Conservation (phyloP, 2,113 vertebrate species). For the Symphodus melops region DNA sequence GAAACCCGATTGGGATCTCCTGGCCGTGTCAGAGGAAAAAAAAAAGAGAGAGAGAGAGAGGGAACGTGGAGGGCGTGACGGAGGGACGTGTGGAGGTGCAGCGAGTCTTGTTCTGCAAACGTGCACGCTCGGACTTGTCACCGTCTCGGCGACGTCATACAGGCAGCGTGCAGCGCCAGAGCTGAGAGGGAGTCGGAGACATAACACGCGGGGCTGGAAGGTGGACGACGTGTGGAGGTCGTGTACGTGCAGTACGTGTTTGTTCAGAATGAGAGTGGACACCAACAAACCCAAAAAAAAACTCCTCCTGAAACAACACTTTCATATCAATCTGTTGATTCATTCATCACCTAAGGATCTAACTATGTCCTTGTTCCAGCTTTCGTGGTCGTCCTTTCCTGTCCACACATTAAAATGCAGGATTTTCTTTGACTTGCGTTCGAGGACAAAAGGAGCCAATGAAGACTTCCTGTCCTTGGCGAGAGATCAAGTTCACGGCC, state of each 20-base stretch:
- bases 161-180: conserved; percentile 13
- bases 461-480: too few relatives aligned
- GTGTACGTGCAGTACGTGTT: conserved; percentile 35
- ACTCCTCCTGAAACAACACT: too few relatives aligned
- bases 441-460: too few relatives aligned
- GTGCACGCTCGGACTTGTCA: conserved; percentile 37
- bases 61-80: conserved; percentile 21
- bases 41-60: too few relatives aligned
- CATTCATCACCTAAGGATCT: too few relatives aligned
- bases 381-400: too few relatives aligned
- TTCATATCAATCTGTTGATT: too few relatives aligned
- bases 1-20: conserved; percentile 11
- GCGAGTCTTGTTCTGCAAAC: conserved; percentile 26
- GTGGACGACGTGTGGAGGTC: conserved; percentile 1
- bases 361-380: too few relatives aligned
- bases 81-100: conserved; percentile 37
- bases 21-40: conserved; percentile 6
- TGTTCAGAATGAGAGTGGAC: neutral
- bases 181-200: conserved; percentile 21
- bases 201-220: neutral
- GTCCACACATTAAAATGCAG: too few relatives aligned
- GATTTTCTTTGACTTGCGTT: too few relatives aligned
- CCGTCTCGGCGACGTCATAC: conserved; percentile 31
- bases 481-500: too few relatives aligned
- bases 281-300: too few relatives aligned